A percentile compares a stretch with the other conserved stretches of the same genome.
phyloP scores from a whole-genome alignment of 2,113 vertebrate species.

The Cichladusa arquata region DNA sequence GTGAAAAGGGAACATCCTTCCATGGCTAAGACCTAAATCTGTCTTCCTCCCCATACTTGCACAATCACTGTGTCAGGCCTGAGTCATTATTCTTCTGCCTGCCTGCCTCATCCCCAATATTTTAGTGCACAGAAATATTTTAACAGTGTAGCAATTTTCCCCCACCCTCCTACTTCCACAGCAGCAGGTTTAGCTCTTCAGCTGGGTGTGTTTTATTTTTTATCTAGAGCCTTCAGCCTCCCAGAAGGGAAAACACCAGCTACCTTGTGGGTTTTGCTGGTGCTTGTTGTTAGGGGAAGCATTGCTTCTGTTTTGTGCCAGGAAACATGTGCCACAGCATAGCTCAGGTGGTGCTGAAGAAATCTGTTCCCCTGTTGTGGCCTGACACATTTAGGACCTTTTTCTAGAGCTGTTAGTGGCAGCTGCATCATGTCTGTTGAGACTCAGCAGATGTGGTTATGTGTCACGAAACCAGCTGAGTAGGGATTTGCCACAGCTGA shows the following conservation, averaged over 20 bases:
- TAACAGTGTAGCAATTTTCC: background rate
- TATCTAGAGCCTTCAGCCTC: background rate
- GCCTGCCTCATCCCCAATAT: background rate
- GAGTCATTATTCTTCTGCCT: background rate
- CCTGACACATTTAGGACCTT: background rate
- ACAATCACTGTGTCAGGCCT: background rate
- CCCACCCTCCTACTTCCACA: background rate
- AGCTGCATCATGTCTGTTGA: background rate
- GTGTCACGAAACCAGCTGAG: background rate
- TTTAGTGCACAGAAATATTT: background rate
- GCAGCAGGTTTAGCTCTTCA: background rate
- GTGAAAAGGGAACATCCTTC: background rate
- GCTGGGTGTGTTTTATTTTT: background rate
- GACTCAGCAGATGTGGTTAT: conserved; percentile 33
- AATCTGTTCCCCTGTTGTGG: background rate
- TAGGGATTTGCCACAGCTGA: conserved; percentile 18
- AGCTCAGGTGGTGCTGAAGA: background rate
- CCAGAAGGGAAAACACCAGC: background rate
- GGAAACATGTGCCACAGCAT: background rate
- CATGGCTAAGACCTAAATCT: background rate
- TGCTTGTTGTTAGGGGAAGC: background rate
- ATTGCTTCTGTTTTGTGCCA: background rate
- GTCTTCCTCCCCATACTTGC: background rate
- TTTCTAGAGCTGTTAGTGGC: background rate
- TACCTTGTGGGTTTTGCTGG: background rate